phyloP scores from a whole-genome alignment of 2,113 vertebrate genomes.

The Octodon degus region DNA sequence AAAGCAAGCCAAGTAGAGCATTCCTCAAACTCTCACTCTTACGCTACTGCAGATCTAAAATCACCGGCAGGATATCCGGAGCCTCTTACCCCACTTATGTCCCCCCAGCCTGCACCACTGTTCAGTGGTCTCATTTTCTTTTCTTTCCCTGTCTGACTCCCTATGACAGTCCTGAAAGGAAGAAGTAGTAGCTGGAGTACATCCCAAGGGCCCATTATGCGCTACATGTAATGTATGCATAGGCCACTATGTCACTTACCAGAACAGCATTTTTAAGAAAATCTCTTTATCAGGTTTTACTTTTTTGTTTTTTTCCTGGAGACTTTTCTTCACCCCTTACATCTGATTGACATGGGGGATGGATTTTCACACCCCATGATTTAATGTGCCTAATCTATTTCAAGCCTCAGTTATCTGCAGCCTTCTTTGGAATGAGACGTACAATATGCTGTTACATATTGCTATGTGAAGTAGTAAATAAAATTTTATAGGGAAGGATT shows the following conservation, averaged over 20 bases:
- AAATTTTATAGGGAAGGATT: neutral
- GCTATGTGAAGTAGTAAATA: neutral
- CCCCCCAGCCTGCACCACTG: neutral
- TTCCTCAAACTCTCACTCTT: neutral
- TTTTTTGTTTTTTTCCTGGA: neutral
- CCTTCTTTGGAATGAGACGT: neutral
- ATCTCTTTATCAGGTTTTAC: neutral
- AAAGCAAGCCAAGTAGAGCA: neutral
- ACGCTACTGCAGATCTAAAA: neutral
- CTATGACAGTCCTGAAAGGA: neutral
- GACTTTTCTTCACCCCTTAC: neutral
- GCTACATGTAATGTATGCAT: neutral
- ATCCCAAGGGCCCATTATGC: neutral
- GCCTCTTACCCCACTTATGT: too few relatives aligned
- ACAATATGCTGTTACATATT: neutral
- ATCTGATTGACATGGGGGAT: neutral
- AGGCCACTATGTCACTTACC: neutral
- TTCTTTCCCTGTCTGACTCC: neutral
- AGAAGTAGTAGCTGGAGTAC: too few relatives aligned
- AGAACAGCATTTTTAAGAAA: neutral
- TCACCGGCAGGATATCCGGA: neutral
- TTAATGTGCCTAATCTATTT: conserved; percentile 1
- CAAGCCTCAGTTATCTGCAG: neutral
- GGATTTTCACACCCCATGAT: neutral
- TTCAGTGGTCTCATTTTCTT: neutral